These are phyloP conservation scores for Cephalotes varians DNA, from an alignment of 2,888 invertebrate genomes.

Conservation along the genomic window DNA sequence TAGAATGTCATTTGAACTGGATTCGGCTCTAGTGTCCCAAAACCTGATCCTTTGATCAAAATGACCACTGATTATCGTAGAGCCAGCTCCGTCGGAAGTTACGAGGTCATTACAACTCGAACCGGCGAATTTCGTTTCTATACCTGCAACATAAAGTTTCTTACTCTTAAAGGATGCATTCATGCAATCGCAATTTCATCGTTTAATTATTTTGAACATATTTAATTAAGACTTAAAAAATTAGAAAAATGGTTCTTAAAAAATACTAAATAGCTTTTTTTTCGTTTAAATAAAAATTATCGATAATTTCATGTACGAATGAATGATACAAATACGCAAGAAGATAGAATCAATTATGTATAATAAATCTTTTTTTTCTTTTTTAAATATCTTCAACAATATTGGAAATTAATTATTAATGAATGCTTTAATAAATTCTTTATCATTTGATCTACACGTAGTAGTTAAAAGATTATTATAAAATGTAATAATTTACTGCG, in stretches of 20 bases:
- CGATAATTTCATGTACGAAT: neutral
- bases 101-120: constrained; percentile 99
- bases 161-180: neutral
- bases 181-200: neutral
- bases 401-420: neutral
- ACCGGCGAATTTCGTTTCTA: constrained; percentile 97
- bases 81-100: constrained; percentile 94
- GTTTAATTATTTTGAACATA: neutral
- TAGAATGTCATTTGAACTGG: constrained; percentile 93
- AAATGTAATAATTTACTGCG: neutral
- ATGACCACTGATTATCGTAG: constrained; percentile 98
- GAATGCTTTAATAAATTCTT: constrained; percentile 2
- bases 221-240: neutral
- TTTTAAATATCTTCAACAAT: neutral
- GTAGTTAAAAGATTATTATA: constrained; percentile 1
- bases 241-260: neutral
- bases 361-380: neutral
- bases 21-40: constrained; percentile 97
- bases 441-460: neutral
- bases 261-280: neutral
- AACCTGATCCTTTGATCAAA: constrained; percentile 98
- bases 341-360: neutral
- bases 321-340: neutral
- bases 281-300: neutral
- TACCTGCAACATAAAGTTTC: constrained; percentile 87